Evolutionary conservation across 2,113 vertebrate species (phyloP).

Genomic region (Siniperca chuatsi): DNA sequence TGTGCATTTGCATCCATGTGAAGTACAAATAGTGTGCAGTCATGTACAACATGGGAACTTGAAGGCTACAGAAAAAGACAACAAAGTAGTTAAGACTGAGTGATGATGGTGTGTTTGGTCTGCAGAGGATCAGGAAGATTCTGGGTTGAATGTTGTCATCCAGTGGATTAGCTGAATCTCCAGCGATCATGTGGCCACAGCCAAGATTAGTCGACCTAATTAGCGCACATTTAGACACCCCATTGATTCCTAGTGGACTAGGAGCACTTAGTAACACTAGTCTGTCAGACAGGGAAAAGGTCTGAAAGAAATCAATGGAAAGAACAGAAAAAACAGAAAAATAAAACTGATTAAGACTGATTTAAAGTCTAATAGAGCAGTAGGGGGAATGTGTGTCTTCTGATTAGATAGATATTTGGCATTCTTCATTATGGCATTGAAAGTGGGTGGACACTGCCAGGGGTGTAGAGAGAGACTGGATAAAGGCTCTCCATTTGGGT

Average conservation of each 20-base stretch:
- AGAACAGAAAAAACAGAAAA: not conserved
- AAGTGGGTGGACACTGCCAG: conserved; percentile 68
- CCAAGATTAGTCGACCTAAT: conserved; percentile 65
- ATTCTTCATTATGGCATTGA: conserved; percentile 80
- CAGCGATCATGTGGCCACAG: conserved; percentile 47
- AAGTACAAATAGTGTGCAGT: conserved; percentile 38
- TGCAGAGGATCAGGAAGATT: conserved; percentile 53
- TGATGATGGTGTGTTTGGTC: conserved; percentile 50
- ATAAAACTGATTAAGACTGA: conserved; percentile 44
- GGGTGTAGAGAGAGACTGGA: conserved; percentile 62
- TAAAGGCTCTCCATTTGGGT: conserved; percentile 42
- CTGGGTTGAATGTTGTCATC: conserved; percentile 56
- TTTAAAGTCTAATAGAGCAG: conserved; percentile 37
- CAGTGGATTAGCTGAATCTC: conserved; percentile 67
- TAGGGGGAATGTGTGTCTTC: conserved; percentile 62
- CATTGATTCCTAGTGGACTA: conserved; percentile 45
- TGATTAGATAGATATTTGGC: conserved; percentile 85
- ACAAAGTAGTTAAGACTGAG: conserved; percentile 64
- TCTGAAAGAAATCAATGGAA: conserved; percentile 35
- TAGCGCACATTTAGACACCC: conserved; percentile 53
- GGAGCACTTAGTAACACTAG: conserved; percentile 48
- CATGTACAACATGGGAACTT: conserved; percentile 53
- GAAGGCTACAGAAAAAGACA: conserved; percentile 57
- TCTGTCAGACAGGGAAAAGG: conserved; percentile 30
- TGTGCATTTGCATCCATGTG: conserved; percentile 43